Evolutionary conservation across 1,140 invertebrate genomes (phyloP).

Genomic region (Agrilus planipennis): DNA sequence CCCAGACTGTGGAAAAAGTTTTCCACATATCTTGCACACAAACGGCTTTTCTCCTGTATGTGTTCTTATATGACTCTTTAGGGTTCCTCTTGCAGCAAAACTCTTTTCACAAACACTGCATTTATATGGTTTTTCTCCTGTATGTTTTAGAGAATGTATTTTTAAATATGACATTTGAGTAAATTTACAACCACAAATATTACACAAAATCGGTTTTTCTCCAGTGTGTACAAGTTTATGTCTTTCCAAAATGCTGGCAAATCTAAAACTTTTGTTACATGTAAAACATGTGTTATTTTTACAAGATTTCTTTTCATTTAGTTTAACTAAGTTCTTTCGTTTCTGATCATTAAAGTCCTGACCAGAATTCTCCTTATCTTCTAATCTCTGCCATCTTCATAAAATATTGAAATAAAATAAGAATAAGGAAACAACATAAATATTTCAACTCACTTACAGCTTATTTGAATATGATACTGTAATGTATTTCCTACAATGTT

Average conservation of each 20-base stretch:
- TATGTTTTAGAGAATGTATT: constrained; percentile 37
- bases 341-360: not conserved
- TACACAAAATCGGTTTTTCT: constrained; percentile 62
- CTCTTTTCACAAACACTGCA: constrained; percentile 11
- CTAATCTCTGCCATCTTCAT: too few relatives aligned
- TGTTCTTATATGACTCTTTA: constrained; percentile 21
- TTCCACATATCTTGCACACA: constrained; percentile 23
- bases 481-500: not conserved
- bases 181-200: constrained; percentile 60
- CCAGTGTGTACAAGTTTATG: constrained; percentile 63
- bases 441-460: too few relatives aligned
- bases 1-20: constrained; percentile 25
- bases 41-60: constrained; percentile 41
- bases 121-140: constrained; percentile 10
- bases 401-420: too few relatives aligned
- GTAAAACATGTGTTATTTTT: constrained; percentile 16
- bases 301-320: not conserved
- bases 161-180: constrained; percentile 49
- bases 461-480: too few relatives aligned
- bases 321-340: not conserved
- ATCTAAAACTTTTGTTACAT: constrained; percentile 21
- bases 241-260: constrained; percentile 15
- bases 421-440: too few relatives aligned
- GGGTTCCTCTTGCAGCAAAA: constrained; percentile 17
- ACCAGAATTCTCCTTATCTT: not conserved